Percentiles rank a stretch among this genome's conserved stretches.
Evolutionary conservation across 2,113 vertebrate species (phyloP).

Genomic region (Sardina pilchardus): DNA sequence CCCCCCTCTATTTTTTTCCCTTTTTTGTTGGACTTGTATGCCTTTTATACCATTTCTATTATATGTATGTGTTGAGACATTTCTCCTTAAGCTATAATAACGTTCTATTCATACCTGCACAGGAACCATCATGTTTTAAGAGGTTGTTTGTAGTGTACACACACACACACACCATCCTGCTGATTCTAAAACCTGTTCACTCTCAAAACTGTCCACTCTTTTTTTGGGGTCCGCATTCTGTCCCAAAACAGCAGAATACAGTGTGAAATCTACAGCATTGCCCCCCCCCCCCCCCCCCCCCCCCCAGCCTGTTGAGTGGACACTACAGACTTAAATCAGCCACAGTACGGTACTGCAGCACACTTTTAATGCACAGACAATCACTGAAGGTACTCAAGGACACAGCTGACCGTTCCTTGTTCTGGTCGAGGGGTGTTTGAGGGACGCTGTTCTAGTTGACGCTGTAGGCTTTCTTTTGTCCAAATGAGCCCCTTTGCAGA

Average conservation of each 20-base stretch:
- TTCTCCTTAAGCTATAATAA: slow-evolving; percentile 7
- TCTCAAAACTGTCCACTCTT: not conserved
- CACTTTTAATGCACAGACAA: not conserved
- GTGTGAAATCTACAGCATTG: not conserved
- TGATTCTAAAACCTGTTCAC: not conserved
- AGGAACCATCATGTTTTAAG: not conserved
- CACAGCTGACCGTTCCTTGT: not conserved
- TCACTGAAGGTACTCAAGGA: not conserved
- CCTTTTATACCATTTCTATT: slow-evolving; percentile 17
- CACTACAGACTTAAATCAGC: not conserved
- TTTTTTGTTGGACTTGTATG: slow-evolving; percentile 28
- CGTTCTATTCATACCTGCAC: not conserved
- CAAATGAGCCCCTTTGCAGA: not conserved
- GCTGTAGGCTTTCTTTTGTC: not conserved
- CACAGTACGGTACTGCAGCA: not conserved
- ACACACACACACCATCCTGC: not conserved
- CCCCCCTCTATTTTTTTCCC: not conserved
- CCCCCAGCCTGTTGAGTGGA: not conserved
- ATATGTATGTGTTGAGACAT: slow-evolving; percentile 32
- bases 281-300: too few species aligned
- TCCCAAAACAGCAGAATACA: not conserved
- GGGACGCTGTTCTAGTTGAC: not conserved
- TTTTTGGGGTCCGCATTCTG: not conserved
- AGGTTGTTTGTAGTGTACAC: not conserved
- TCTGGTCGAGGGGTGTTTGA: not conserved